A percentile compares a stretch with the other conserved stretches of the same genome.
Evolutionary conservation across 2,888 invertebrate genomes (phyloP).

Genomic region (Pilophorus perplexus): DNA sequence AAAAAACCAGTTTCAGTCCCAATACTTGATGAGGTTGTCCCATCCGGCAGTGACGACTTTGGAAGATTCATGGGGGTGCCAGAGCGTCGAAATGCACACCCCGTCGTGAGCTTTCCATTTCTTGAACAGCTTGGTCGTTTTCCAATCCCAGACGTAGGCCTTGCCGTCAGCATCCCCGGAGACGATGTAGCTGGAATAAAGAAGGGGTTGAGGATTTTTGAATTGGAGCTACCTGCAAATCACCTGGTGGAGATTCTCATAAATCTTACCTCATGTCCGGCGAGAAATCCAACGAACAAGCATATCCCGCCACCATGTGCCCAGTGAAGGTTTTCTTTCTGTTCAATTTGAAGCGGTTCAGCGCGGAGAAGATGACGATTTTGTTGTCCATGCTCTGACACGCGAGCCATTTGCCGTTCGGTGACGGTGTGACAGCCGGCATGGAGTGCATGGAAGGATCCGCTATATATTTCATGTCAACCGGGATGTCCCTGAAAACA

Average conservation of each 20-base stretch:
- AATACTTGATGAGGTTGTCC: constrained; percentile 98
- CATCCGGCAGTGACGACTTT: constrained; percentile 97
- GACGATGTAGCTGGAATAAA: constrained; percentile 77
- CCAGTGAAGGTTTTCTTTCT: constrained; percentile 96
- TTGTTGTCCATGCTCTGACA: constrained; percentile 99
- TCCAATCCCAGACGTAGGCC: constrained; percentile 99
- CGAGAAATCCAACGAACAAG: constrained; percentile 93
- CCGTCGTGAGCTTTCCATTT: constrained; percentile 99
- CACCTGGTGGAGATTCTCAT: too few relatives aligned
- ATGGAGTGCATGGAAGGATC: constrained; percentile 99
- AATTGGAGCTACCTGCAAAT: too few relatives aligned
- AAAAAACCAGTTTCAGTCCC: constrained; percentile 87
- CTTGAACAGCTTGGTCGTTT: constrained; percentile 94
- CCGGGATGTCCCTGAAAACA: constrained; percentile 76
- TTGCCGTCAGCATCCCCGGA: constrained; percentile 99
- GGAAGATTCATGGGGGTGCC: constrained; percentile 99
- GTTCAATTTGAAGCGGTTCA: constrained; percentile 97
- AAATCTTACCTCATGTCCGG: constrained; percentile 92
- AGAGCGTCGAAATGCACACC: constrained; percentile 88
- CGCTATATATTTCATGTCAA: constrained; percentile 99
- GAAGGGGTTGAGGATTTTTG: background rate
- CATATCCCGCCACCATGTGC: constrained; percentile 99
- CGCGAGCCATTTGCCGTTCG: constrained; percentile 98
- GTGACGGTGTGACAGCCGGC: constrained; percentile 91
- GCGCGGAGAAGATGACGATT: constrained; percentile 93